Percentiles rank a stretch among this genome's conserved stretches.
phyloP scores from a whole-genome alignment of 2,888 invertebrate genomes.

The Troides oblongomaculatus region DNA sequence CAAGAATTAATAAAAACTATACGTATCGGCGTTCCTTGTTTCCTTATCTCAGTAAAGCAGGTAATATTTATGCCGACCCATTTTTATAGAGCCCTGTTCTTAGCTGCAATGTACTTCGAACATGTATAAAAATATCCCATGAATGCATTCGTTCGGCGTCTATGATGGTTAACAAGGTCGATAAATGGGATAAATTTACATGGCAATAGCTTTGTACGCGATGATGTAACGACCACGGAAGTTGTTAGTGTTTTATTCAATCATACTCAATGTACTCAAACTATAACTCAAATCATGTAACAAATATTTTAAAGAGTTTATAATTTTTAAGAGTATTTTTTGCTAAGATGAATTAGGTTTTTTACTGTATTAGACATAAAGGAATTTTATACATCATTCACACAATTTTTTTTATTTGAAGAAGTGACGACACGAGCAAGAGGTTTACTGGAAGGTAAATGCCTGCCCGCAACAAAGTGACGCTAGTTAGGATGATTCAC shows the following conservation, averaged over 20 bases:
- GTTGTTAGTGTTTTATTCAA: slow-evolving; percentile 54
- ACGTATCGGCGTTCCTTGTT: not conserved
- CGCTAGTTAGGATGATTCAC: too few relatives aligned
- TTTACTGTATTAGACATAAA: too few relatives aligned
- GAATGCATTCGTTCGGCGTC: slow-evolving; percentile 10
- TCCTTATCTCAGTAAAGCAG: not conserved
- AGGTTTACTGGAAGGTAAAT: too few relatives aligned
- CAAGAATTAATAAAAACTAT: not conserved
- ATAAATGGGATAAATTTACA: slow-evolving; percentile 30
- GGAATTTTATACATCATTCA: too few relatives aligned
- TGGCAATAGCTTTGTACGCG: slow-evolving; percentile 33
- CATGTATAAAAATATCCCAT: slow-evolving; percentile 16
- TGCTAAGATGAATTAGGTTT: too few relatives aligned
- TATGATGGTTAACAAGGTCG: slow-evolving; percentile 35
- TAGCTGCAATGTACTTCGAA: not conserved
- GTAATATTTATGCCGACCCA: not conserved
- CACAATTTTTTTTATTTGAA: too few relatives aligned
- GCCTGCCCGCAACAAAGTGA: too few relatives aligned
- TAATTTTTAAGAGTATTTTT: not conserved
- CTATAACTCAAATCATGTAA: not conserved
- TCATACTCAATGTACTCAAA: slow-evolving; percentile 40
- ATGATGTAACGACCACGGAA: slow-evolving; percentile 61
- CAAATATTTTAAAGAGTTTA: not conserved
- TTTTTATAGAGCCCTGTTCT: not conserved
- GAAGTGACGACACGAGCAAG: too few relatives aligned